Base-by-base conservation (phyloP, 2,797 vertebrate species). In the Channallabes apus region DNA sequence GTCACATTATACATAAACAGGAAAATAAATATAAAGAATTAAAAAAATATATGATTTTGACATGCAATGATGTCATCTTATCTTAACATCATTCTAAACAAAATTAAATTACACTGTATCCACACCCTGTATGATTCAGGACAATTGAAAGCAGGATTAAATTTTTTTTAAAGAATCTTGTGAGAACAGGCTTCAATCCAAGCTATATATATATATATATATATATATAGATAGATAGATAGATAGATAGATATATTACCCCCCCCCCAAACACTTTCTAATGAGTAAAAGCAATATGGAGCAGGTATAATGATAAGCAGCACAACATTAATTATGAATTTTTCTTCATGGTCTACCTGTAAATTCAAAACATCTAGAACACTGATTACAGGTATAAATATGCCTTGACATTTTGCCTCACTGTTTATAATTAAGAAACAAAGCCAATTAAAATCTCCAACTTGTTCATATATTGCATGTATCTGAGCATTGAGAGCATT, bases 221-320 rank as follows among this genome's bases (percentile, higher is more conserved):
- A n/a, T n/a, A n/a, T n/a, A n/a, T n/a, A n/a, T n/a, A n/a, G n/a
- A n/a, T n/a, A n/a, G n/a, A n/a, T n/a, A n/a, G n/a, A n/a, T n/a
- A n/a, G n/a, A n/a, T n/a, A n/a, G n/a, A n/a, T n/a, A n/a, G n/a
- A n/a, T 46, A 46, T 46, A 46, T 2, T 11, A 0, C 41, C 41
- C 46, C 46, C 46, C 46, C 46, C 46, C 14, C 35, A 27, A 46
- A 80, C 4, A 11, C 20, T n/a, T 85, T 64, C 24, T 35, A 61
- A 3, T 24, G 27, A 11, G 56, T 6, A 59, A 59, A 51, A 58
- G 46, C 29, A 29, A 82, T 56, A 75, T 18, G 14, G 24, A 78
- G 76, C 64, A 69, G 29, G 35, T 46, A 84, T 29, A 65, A 80
- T 1, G 71, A 82, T 18, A 77, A 82, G 27, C 17, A 35, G 29